Base-by-base conservation (phyloP, 2,797 vertebrate species). In the Lepilemur ruficaudatus region DNA sequence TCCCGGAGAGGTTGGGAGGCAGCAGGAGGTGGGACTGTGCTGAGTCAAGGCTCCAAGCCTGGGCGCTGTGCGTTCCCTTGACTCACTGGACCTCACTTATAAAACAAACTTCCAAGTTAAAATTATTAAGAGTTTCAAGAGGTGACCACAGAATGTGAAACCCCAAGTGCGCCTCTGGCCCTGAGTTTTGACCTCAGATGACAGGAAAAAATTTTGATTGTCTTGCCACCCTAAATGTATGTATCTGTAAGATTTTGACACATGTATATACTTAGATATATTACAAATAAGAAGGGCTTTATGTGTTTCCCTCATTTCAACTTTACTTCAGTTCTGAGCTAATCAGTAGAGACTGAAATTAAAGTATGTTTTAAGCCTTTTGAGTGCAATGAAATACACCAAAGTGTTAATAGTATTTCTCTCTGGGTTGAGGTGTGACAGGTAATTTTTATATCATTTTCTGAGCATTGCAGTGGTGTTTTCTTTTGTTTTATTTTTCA, bases 271-370 rank as follows among this genome's bases (percentile, higher is more conserved):
- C 5, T 35, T 67, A 46, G 1, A 69, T 35, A 65, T 15, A 83
- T 78, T 46, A 70, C 11, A 23, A 20, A 18, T 41, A 69, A 75
- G 85, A 70, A 89, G 82, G 75, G 2, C n/a, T 89, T 81, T 20
- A 57, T 73, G 41, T 65, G 18, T 89, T 83, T 63, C 30, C 5
- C 41, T 35, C 61, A 92, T 82, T 89, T 86, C 80, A 89, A 65
- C 65, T 89, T 76, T 88, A 87, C 83, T 94, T 91, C 35, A 84
- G 38, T 91, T 86, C 81, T 15, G 5, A 86, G n/a, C 73, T 87
- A 65, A 90, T 46, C 6, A 69, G 65, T 25, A 83, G 63, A n/a
- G 61, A 91, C 48, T 61, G 67, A 91, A 93, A 61, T 61, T 72
- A 86, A 87, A 73, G 70, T 52, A 82, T 43, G 2, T 87, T 84